Evolutionary conservation across 2,888 invertebrate genomes (phyloP).

Genomic region (Philereme vetulata): DNA sequence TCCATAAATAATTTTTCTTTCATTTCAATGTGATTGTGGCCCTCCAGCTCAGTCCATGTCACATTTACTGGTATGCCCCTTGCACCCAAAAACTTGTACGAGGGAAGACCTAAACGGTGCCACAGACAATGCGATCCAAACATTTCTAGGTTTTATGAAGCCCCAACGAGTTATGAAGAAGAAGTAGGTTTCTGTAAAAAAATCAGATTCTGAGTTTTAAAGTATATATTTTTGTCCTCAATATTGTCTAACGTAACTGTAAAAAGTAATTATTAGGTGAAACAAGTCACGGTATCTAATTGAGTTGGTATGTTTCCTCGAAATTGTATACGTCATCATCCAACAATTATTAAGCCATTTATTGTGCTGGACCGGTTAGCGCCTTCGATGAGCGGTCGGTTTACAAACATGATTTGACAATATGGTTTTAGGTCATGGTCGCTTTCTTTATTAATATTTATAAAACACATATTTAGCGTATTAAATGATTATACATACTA

Average conservation of each 20-base stretch:
- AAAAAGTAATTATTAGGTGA: slow-evolving; percentile 22
- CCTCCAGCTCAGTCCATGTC: no score
- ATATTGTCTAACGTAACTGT: neutral
- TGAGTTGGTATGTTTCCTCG: slow-evolving; percentile 37
- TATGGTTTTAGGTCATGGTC: slow-evolving; percentile 51
- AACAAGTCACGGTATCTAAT: slow-evolving; percentile 29
- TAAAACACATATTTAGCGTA: slow-evolving; percentile 9
- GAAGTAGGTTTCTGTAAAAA: no score
- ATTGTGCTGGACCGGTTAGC: slow-evolving; percentile 45
- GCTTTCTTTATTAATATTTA: slow-evolving; percentile 47
- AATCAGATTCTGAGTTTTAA: no score
- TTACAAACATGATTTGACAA: slow-evolving; percentile 70
- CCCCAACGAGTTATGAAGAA: no score
- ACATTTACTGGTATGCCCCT: no score
- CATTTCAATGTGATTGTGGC: no score
- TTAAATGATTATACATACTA: slow-evolving; percentile 7
- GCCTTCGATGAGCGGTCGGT: slow-evolving; percentile 48
- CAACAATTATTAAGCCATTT: slow-evolving; percentile 39
- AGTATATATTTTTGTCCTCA: no score
- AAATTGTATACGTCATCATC: slow-evolving; percentile 36
- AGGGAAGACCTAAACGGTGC: no score
- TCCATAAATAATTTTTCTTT: no score
- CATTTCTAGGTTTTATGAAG: no score
- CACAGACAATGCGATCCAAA: no score
- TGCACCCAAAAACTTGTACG: no score